Conservation (phyloP, 2,888 invertebrate species). For the Folsomia candida region DNA sequence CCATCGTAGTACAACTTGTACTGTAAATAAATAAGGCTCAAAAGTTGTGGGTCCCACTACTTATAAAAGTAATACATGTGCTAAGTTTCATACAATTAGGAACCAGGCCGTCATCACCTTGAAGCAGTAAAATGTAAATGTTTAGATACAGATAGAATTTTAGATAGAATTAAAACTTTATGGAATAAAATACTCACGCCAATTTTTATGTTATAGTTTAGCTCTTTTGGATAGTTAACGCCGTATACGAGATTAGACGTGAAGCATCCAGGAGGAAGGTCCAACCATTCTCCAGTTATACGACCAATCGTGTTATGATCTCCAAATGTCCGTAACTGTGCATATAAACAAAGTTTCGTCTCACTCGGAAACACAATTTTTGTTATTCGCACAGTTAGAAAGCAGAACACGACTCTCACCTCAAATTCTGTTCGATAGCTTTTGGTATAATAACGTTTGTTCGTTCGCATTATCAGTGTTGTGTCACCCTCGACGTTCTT, state of each 20-base stretch:
- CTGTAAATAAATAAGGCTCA: not conserved
- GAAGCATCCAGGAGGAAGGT: constrained; percentile 27
- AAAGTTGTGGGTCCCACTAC: too few relatives aligned
- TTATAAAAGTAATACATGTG: too few relatives aligned
- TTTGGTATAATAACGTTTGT: constrained; percentile 16
- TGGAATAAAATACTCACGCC: too few relatives aligned
- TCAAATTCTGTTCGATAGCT: constrained; percentile 24
- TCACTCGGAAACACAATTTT: not conserved
- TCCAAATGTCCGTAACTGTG: constrained; percentile 17
- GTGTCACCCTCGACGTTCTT: constrained; percentile 17
- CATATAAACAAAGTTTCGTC: not conserved
- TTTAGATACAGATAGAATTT: too few relatives aligned
- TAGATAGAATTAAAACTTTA: too few relatives aligned
- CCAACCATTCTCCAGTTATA: constrained; percentile 31
- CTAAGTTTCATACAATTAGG: not conserved
- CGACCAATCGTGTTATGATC: constrained; percentile 22
- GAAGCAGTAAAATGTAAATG: too few relatives aligned
- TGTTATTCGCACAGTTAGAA: not conserved
- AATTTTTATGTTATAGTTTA: not conserved
- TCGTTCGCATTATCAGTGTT: constrained; percentile 12
- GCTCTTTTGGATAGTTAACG: constrained; percentile 23
- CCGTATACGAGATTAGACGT: constrained; percentile 23
- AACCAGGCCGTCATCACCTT: not conserved
- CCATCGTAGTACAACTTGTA: not conserved
- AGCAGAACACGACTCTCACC: not conserved